A percentile compares a stretch with the other conserved stretches of the same genome.
Conservation (phyloP, 1,140 invertebrate genomes). For the Drosophila parabipectinata region DNA sequence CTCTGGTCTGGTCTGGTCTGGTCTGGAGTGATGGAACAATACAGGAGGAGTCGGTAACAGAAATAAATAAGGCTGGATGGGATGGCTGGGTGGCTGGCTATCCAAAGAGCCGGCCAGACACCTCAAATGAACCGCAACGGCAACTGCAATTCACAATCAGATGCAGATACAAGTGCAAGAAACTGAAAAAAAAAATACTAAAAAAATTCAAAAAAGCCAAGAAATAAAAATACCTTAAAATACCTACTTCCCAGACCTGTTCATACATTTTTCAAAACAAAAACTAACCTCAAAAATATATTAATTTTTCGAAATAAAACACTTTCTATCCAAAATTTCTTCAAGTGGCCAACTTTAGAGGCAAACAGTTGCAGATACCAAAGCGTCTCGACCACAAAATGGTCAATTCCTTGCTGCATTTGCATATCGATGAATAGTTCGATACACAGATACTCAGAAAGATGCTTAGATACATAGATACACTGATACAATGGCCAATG, state of each 20-base stretch:
- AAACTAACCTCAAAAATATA: too few relatives aligned
- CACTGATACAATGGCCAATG: not conserved
- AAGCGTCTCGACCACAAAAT: constrained; percentile 21
- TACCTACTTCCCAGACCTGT: too few relatives aligned
- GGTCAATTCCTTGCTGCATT: constrained; percentile 17
- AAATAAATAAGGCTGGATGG: constrained; percentile 8
- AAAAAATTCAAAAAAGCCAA: too few relatives aligned
- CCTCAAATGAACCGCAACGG: constrained; percentile 65
- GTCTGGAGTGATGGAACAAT: not conserved
- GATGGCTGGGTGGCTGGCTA: not conserved
- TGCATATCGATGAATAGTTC: constrained; percentile 16
- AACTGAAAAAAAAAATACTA: constrained; percentile 1
- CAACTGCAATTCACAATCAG: constrained; percentile 11
- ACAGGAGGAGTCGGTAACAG: constrained; percentile 2
- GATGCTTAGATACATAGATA: constrained; percentile 7
- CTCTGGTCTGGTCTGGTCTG: too few relatives aligned
- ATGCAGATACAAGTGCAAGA: constrained; percentile 10
- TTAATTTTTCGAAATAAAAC: too few relatives aligned
- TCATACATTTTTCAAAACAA: too few relatives aligned
- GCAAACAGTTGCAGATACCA: constrained; percentile 8
- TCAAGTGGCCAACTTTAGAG: not conserved
- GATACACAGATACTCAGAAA: constrained; percentile 9
- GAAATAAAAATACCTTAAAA: too few relatives aligned
- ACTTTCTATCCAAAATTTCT: not conserved
- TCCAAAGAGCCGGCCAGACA: constrained; percentile 30